Base-by-base conservation (phyloP, 2,888 invertebrate species). In the Agrilus mali region DNA sequence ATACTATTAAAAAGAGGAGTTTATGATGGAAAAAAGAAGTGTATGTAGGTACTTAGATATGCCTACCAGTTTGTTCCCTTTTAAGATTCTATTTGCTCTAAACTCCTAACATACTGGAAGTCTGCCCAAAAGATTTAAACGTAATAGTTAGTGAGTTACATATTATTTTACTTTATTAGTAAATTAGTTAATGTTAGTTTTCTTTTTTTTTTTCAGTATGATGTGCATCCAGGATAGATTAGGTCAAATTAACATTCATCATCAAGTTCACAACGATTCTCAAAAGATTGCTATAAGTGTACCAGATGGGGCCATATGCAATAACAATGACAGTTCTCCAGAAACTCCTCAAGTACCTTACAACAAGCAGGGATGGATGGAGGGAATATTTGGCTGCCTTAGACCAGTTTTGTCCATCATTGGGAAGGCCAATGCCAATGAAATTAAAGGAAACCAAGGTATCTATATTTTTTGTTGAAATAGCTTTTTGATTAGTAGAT, bases 351-450 rank as follows among this genome's bases (percentile, higher is more conserved):
- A 55, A 60, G 66, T 53, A 60, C 66, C 60, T 33, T 69, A 71
- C 47, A 65, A 69, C 43, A 75, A 80, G 63, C 71, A 78, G 50
- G 75, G 76, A 51, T 87, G 86, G 86, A 77, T 86, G 63, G 83
- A 82, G 49, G 89, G 90, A 1, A 75, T 95, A 43, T 71, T 90
- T 53, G 88, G 89, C 2, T 95, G 95, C 60, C 79, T 95, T 60
- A 76, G 87, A 47, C 89, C 90, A 0, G 83, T 95, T 8, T 74
- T 88, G 65, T 83, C 84, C n/a, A 78, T 93, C 53, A 85, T 93
- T 45, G 85, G 85, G 40, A 88, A 86, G 63, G 80, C 82, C 12
- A 72, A 78, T 1, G 74, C 74, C 10, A 76, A 77, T 55, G 86
- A 85, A 58, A 75, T 78, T 47, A 85, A 82, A 60, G 73, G 72